Conservation (phyloP, 2,888 invertebrate species). For the Trichopoda pennipes region DNA sequence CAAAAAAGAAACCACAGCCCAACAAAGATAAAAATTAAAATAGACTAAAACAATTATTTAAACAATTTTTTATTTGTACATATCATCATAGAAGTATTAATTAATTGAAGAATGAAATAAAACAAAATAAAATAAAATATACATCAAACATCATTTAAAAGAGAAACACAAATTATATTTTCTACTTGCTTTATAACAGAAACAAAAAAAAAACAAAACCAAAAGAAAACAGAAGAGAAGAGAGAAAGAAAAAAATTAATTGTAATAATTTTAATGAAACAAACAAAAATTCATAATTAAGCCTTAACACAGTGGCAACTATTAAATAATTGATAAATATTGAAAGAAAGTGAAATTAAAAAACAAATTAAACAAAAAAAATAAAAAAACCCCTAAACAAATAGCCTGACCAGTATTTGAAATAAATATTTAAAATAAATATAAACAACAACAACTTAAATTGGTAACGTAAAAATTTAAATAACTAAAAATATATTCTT, state of each 20-base stretch:
- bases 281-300: conserved; percentile 41
- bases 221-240: conserved; percentile 6
- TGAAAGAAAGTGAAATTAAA: conserved; percentile 14
- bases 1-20: no score
- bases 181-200: conserved; percentile 70
- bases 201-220: no score
- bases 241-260: conserved; percentile 10
- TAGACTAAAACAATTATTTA: conserved; percentile 10
- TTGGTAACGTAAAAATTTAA: conserved; percentile 28
- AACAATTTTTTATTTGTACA: conserved; percentile 57
- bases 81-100: conserved; percentile 45
- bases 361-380: no score
- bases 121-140: background rate
- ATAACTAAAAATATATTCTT: conserved; percentile 20
- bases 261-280: background rate
- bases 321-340: conserved; percentile 48
- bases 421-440: conserved; percentile 27
- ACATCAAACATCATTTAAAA: conserved; percentile 30
- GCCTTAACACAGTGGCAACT: conserved; percentile 67
- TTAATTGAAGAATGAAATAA: background rate
- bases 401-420: conserved; percentile 66
- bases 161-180: conserved; percentile 71
- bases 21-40: background rate
- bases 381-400: conserved; percentile 18
- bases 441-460: conserved; percentile 29